These are phyloP conservation scores for Acrocephalus scirpaceus DNA, from an alignment of 2,797 vertebrate species.

Conservation along the genomic window DNA sequence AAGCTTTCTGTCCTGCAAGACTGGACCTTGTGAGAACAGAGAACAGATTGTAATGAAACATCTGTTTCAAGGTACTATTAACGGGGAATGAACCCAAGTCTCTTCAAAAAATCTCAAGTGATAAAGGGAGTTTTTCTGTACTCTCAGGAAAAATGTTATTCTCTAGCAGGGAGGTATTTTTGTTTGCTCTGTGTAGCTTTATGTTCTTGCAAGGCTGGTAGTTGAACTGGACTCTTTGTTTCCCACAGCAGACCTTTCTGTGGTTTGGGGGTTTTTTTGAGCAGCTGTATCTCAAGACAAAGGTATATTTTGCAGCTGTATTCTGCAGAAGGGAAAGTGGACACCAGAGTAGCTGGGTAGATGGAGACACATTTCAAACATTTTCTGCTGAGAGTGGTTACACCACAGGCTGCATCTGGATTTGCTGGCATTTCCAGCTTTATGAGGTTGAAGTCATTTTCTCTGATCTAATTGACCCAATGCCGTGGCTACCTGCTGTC, in stretches of 20 bases:
- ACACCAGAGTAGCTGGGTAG: neutral
- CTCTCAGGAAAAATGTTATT: neutral
- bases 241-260: neutral
- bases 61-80: neutral
- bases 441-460: neutral
- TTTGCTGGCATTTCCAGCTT: neutral
- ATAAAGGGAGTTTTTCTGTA: neutral
- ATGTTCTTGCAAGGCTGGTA: neutral
- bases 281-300: neutral
- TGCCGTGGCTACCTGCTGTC: neutral
- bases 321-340: neutral
- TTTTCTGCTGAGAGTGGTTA: neutral
- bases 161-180: neutral
- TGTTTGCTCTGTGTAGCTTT: neutral
- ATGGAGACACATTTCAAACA: neutral
- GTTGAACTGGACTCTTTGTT: neutral
- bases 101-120: neutral
- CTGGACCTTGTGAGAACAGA: neutral
- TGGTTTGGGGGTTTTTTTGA: neutral
- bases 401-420: neutral
- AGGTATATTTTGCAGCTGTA: neutral
- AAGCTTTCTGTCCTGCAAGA: neutral
- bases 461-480: neutral
- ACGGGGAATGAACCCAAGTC: neutral
- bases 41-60: neutral